Base-by-base conservation (phyloP, 92 coral and sea anemone species). In the Galaxea fascicularis region DNA sequence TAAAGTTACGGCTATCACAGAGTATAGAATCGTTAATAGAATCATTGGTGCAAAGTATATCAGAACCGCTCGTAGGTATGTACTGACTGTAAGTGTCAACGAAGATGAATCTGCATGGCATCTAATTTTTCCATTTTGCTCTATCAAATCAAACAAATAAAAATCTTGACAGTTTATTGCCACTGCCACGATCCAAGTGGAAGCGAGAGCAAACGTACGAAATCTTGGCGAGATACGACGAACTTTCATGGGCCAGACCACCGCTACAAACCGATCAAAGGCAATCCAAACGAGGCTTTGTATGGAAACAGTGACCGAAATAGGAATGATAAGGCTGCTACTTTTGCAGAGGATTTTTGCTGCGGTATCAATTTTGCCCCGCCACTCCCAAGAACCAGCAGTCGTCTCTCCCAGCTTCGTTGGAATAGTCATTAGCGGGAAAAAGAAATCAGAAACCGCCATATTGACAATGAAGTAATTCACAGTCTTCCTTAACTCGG, bases 181-280 rank as follows among this genome's bases (percentile, higher is more conserved):
- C 22, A 14, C 8, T 0, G 53, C 74, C 28, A 41, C 28, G 52
- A 68, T 18, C 74, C 74, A 69, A 0, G 74, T 69, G 53, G 53
- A 69, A 41, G 74, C 53, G 51, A 69, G 39, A 16, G 78, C 78
- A 51, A 52, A 28, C 8, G 39, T 24, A 27, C 78, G 64, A 8
- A 27, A 7, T 73, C 78, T 73, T 8, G 74, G 10, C 8, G 74
- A 39, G 8, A 69, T 69, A 39, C 17, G 27, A 39, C 39, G 54
- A 24, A 13, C 52, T 69, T 69, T 69, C 53, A 69, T 7, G 8
- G 46, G 30, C 10, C 52, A 51, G 6, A 28, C 64, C 6, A 73
- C 78, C 16, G 78, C 78, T 21, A 73, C 46, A 73, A 73, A 73
- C 16, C 78, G 78, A 52, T 73, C 78, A 1, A 73, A 0, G 52